Base-by-base conservation (phyloP, 1,140 invertebrate genomes). In the Megathymus violae region DNA sequence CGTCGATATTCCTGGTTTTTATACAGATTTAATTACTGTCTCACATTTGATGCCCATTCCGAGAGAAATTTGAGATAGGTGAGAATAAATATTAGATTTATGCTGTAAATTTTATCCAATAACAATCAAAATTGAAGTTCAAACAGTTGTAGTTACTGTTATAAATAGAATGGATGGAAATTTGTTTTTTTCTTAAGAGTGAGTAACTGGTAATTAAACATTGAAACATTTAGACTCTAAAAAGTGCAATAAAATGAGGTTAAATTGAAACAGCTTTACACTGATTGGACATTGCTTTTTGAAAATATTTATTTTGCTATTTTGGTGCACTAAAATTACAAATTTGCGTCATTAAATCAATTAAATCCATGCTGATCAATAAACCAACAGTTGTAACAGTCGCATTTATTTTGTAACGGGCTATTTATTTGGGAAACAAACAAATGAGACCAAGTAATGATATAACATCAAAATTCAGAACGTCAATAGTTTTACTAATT, bases 281-380 rank as follows among this genome's bases (percentile, higher is more conserved):
- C n/a, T n/a, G n/a, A n/a, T n/a, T n/a, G n/a, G n/a, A n/a, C n/a
- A n/a, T n/a, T n/a, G n/a, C n/a, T n/a, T n/a, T n/a, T n/a, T n/a
- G n/a, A n/a, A n/a, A n/a, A n/a, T n/a, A n/a, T 31, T 31, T 31
- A 31, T 31, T 4, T 5, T 11, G 3, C 2, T 4, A n/a, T 11
- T 36, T 11, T 11, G 34, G n/a, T 0, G 10, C 34, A 11, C 1
- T 36, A 11, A 0, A 36, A 3, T 1, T 10, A 56, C 38, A 22
- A 56, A 27, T 43, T 56, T 43, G 51, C 13, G 25, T 16, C 13
- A 56, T 43, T 56, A 38, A 43, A 56, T 56, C 51, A 56, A 56
- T 56, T 19, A 38, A 54, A 41, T 41, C 36, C 19, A 27, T 43
- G 51, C 51, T 56, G 51, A 56, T 31, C 51, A 13, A 43, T 11